Evolutionary conservation across 2,888 invertebrate genomes (phyloP).

Genomic region (Perizoma flavofasciatum): DNA sequence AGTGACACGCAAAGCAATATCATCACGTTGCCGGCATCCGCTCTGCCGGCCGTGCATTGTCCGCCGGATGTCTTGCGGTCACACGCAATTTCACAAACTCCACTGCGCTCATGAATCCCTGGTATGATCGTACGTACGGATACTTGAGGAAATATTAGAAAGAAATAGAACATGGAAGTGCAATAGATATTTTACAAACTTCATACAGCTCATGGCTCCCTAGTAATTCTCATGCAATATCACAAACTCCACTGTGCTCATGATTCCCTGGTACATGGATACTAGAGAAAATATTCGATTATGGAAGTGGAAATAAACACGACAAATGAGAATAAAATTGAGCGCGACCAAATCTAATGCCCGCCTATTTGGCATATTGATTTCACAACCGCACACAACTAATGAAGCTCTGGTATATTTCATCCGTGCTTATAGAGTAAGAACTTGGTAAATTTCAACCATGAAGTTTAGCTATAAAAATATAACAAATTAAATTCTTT

Average conservation of each 20-base stretch:
- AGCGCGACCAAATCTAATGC: too few species aligned
- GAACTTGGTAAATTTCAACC: too few species aligned
- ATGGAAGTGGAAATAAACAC: too few species aligned
- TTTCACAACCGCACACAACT: constrained; percentile 3
- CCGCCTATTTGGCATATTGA: too few species aligned
- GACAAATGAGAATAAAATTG: too few species aligned
- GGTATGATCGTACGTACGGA: constrained; percentile 41
- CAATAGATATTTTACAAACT: not conserved
- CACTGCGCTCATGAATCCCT: constrained; percentile 59
- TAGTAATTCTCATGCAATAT: constrained; percentile 67
- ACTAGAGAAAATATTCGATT: constrained; percentile 17
- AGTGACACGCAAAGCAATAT: constrained; percentile 64
- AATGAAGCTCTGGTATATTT: constrained; percentile 9
- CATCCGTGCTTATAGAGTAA: not conserved
- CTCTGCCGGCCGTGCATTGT: constrained; percentile 58
- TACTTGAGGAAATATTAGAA: constrained; percentile 19
- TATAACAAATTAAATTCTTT: too few species aligned
- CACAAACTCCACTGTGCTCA: constrained; percentile 67
- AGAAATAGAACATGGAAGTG: constrained; percentile 19
- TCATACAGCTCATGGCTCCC: not conserved
- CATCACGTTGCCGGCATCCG: constrained; percentile 76
- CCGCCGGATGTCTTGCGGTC: constrained; percentile 83
- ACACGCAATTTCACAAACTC: constrained; percentile 81
- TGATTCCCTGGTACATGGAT: constrained; percentile 57
- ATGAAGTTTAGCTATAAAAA: too few species aligned